Evolutionary conservation across 2,888 invertebrate species (phyloP).

Genomic region (Lasioglossum villosulum): DNA sequence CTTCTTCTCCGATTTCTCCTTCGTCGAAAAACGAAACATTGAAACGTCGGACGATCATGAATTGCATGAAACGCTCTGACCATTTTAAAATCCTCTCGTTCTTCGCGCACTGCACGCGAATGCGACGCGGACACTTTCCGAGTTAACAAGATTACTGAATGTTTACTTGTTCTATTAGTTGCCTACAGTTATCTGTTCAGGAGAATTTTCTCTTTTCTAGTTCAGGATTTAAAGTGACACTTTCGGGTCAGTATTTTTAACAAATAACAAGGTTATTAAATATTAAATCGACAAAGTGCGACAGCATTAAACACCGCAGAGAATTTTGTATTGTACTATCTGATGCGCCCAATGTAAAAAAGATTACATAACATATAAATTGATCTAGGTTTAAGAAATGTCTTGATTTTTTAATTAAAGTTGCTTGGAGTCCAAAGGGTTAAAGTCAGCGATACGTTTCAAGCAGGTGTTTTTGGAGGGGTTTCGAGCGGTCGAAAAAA

Average conservation of each 20-base stretch:
- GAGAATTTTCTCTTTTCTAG: background rate
- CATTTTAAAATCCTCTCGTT: background rate
- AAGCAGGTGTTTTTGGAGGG: background rate
- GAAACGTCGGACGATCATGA: background rate
- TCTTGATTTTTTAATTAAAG: no score
- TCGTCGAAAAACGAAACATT: conserved; percentile 23
- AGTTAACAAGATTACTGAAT: background rate
- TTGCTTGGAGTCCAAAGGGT: no score
- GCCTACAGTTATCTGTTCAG: background rate
- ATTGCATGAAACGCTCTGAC: background rate
- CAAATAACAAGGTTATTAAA: background rate
- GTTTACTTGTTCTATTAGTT: background rate
- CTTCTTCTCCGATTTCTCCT: background rate
- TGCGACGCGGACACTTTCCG: background rate
- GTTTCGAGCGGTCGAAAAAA: background rate
- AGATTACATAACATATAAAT: no score
- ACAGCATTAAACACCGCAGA: no score
- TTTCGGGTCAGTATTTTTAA: background rate
- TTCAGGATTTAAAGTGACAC: background rate
- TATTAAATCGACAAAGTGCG: no score
- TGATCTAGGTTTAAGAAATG: no score
- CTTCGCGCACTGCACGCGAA: background rate
- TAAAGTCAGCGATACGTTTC: no score
- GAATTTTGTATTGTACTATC: no score
- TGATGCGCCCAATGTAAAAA: no score